Conservation (phyloP, 2,888 invertebrate genomes). For the Clistopyga incitator region DNA sequence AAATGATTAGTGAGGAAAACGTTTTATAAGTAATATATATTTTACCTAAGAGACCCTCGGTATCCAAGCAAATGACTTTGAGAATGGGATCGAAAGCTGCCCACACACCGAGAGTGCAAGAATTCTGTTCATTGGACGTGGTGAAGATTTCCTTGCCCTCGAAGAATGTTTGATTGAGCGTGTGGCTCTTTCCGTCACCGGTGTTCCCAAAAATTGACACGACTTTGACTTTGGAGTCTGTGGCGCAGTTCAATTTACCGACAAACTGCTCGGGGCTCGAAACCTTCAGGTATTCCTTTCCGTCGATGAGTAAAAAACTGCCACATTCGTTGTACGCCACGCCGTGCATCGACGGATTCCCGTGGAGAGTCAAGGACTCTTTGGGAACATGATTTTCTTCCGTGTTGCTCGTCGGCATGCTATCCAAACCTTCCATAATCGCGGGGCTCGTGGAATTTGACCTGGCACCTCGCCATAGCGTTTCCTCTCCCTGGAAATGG, state of each 20-base stretch:
- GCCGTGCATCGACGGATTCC: conserved; percentile 60
- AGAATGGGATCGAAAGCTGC: conserved; percentile 89
- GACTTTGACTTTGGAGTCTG: conserved; percentile 89
- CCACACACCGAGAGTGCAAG: conserved; percentile 92
- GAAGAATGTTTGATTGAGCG: conserved; percentile 90
- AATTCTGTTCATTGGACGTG: conserved; percentile 88
- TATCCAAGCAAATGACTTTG: conserved; percentile 90
- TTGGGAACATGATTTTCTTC: conserved; percentile 58
- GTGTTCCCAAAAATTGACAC: conserved; percentile 94
- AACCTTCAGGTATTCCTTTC: conserved; percentile 87
- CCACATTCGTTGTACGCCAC: conserved; percentile 69
- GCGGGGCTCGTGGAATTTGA: conserved; percentile 76
- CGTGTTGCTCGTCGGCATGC: conserved; percentile 67
- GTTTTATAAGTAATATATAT: too few relatives aligned
- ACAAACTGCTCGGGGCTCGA: conserved; percentile 86
- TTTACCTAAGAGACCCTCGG: conserved; percentile 91
- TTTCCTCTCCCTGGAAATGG: conserved; percentile 33
- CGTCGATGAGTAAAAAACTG: conserved; percentile 88
- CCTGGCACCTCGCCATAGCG: conserved; percentile 58
- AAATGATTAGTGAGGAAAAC: too few relatives aligned
- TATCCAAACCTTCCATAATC: conserved; percentile 82
- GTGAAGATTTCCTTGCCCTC: conserved; percentile 87
- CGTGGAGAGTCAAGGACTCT: conserved; percentile 50
- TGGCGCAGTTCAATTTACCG: conserved; percentile 84
- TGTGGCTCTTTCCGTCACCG: conserved; percentile 93